Percentiles rank a stretch among this genome's conserved stretches.
These are phyloP conservation scores for Sinosuthora webbiana DNA, from an alignment of 2,113 vertebrate species.

Conservation along the genomic window DNA sequence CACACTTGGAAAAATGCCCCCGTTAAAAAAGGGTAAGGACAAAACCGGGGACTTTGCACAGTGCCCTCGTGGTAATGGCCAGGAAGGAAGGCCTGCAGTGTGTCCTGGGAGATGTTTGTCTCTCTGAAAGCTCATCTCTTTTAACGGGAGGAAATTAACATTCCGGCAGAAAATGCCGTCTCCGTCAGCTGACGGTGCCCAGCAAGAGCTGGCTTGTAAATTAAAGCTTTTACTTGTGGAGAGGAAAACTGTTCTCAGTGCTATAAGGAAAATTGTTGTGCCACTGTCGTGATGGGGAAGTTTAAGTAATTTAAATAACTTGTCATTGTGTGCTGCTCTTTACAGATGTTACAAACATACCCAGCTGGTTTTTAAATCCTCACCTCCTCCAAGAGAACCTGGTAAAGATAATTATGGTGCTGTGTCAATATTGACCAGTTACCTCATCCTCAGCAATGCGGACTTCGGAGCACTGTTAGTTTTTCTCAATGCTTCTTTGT, in stretches of 20 bases:
- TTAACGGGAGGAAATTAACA: constrained; percentile 4
- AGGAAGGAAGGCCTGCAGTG: constrained; percentile 3
- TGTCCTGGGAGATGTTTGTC: constrained; percentile 34
- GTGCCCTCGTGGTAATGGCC: neutral
- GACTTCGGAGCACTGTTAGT: neutral
- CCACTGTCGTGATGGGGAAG: neutral
- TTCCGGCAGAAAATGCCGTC: constrained; percentile 9
- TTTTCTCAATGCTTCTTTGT: constrained; percentile 38
- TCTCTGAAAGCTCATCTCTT: constrained; percentile 12
- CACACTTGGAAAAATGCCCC: neutral
- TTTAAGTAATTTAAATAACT: neutral
- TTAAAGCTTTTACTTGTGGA: constrained; percentile 16
- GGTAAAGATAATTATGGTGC: neutral
- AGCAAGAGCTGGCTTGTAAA: constrained; percentile 16
- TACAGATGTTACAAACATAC: neutral
- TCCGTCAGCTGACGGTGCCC: neutral
- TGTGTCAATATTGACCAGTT: constrained; percentile 29
- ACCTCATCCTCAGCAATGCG: neutral
- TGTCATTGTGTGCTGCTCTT: neutral
- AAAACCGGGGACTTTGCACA: neutral
- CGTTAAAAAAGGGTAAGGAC: neutral
- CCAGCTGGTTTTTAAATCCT: constrained; percentile 28
- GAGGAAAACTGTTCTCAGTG: neutral
- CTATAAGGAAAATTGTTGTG: neutral
- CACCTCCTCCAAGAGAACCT: constrained; percentile 18